A percentile compares a stretch with the other conserved stretches of the same genome.
These are phyloP conservation scores for Mormyrus hasselquistii DNA, from an alignment of 2,797 vertebrate genomes.

Conservation along the genomic window DNA sequence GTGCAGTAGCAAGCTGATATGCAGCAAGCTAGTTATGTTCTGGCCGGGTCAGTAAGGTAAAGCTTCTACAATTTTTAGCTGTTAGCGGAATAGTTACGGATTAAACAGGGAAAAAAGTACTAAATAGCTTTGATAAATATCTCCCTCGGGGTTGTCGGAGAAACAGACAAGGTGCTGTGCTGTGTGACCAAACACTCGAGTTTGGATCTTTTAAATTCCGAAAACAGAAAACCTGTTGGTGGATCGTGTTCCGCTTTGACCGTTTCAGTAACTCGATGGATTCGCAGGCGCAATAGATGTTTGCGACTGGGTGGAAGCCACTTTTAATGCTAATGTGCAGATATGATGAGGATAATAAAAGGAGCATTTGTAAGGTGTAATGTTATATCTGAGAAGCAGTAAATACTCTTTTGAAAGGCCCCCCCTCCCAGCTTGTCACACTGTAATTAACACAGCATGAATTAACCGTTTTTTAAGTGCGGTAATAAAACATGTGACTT, in stretches of 20 bases:
- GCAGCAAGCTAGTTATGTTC: background rate
- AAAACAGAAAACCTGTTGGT: background rate
- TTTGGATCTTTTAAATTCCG: background rate
- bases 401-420: background rate
- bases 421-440: background rate
- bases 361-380: background rate
- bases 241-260: background rate
- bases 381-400: background rate
- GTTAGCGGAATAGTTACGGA: background rate
- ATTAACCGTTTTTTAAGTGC: constrained; percentile 4
- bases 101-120: background rate
- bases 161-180: background rate
- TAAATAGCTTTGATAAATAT: background rate
- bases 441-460: constrained; percentile 12
- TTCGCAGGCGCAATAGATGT: background rate
- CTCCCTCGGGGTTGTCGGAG: background rate
- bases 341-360: background rate
- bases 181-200: background rate
- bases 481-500: background rate
- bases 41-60: background rate
- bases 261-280: background rate
- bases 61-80: background rate
- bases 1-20: background rate
- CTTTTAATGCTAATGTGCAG: background rate
- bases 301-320: background rate